Evolutionary conservation across 1,140 invertebrate species (phyloP).

Genomic region (Lanistes nyassanus): DNA sequence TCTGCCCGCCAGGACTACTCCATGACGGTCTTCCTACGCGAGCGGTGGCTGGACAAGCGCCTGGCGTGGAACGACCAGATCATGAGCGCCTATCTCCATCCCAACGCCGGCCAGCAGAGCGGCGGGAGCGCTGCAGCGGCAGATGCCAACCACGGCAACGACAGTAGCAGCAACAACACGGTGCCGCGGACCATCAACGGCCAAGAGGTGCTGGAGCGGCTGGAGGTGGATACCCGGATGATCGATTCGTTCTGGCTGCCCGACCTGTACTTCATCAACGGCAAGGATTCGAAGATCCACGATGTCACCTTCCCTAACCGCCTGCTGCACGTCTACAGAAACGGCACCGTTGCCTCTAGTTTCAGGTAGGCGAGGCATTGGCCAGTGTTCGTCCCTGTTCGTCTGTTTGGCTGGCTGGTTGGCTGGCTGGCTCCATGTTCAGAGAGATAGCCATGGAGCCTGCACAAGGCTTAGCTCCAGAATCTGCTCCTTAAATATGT

Average conservation of each 20-base stretch:
- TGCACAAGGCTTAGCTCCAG: background rate
- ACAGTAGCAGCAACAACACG: constrained; percentile 1
- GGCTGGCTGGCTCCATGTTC: too few relatives aligned
- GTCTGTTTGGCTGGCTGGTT: background rate
- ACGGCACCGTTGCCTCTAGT: constrained; percentile 74
- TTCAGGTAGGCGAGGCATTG: constrained; percentile 28
- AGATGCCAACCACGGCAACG: background rate
- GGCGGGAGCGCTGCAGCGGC: background rate
- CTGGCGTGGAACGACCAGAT: constrained; percentile 23
- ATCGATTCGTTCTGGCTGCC: constrained; percentile 78
- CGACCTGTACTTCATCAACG: constrained; percentile 77
- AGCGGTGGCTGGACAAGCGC: constrained; percentile 38
- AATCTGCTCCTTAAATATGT: background rate
- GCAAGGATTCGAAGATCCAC: constrained; percentile 70
- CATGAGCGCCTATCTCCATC: background rate
- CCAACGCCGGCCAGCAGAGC: background rate
- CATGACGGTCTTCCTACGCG: constrained; percentile 61
- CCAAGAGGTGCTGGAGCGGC: background rate
- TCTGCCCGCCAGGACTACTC: constrained; percentile 60
- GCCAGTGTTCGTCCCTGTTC: background rate
- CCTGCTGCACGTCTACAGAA: constrained; percentile 73
- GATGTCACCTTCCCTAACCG: constrained; percentile 72
- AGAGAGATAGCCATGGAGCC: too few relatives aligned
- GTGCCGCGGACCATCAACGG: background rate
- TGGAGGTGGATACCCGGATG: constrained; percentile 81